phyloP scores from a whole-genome alignment of 92 coral and sea anemone species.

The Scolanthus callimorphus region DNA sequence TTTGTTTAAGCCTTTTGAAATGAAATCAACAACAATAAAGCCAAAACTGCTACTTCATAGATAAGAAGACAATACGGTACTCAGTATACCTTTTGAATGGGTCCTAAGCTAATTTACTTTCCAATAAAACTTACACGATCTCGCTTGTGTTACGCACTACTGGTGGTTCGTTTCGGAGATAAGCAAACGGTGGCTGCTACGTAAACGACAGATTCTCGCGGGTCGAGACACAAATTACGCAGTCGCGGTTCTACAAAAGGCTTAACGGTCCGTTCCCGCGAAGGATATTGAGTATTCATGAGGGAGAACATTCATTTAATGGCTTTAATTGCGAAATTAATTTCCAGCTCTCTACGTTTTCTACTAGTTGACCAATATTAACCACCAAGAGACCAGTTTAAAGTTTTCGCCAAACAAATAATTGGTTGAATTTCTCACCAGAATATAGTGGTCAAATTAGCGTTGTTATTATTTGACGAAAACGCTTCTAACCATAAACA shows the following conservation, averaged over 20 bases:
- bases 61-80: constrained; percentile 18
- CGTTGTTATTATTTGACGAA: too few species aligned
- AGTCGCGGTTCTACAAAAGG: too few species aligned
- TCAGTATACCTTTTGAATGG: not conserved
- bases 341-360: not conserved
- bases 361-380: not conserved
- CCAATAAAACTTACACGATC: constrained; percentile 6
- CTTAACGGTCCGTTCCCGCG: too few species aligned
- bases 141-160: not conserved
- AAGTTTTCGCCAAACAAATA: too few species aligned
- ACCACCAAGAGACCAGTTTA: too few species aligned
- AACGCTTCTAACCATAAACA: too few species aligned
- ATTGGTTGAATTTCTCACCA: too few species aligned
- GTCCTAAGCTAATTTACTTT: constrained; percentile 1
- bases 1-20: constrained; percentile 27
- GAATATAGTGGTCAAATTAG: too few species aligned
- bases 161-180: too few species aligned
- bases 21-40: constrained; percentile 9
- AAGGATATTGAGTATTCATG: not conserved
- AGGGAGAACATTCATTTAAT: not conserved
- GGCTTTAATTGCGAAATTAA: not conserved
- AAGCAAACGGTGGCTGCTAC: too few species aligned
- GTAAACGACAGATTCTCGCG: too few species aligned
- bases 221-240: too few species aligned
- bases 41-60: constrained; percentile 20